Conservation (phyloP, 2,888 invertebrate genomes). For the Ophonus ardosiacus region DNA sequence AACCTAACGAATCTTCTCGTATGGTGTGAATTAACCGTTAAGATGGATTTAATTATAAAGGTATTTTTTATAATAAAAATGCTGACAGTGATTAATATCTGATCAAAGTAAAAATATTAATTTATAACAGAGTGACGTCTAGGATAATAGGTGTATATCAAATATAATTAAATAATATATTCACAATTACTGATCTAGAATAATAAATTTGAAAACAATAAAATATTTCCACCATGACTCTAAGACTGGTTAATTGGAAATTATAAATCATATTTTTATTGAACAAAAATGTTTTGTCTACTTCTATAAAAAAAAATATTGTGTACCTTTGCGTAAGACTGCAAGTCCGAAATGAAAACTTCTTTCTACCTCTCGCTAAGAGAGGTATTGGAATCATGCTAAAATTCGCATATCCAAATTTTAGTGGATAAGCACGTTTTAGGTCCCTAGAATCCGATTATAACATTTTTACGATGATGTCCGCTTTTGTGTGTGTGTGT, state of each 20-base stretch:
- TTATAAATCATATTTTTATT: neutral
- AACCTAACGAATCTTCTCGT: neutral
- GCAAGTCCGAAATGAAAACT: no score
- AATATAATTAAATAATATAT: slow-evolving; percentile 29
- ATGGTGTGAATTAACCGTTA: slow-evolving; percentile 26
- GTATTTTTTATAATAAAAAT: slow-evolving; percentile 9
- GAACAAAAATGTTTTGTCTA: neutral
- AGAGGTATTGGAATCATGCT: no score
- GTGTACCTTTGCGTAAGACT: no score
- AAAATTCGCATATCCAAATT: no score
- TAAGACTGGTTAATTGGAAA: neutral
- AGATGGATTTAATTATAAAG: slow-evolving; percentile 27
- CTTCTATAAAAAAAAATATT: no score
- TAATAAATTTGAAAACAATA: neutral
- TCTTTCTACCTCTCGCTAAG: no score
- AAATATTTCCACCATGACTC: neutral
- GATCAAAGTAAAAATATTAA: slow-evolving; percentile 16
- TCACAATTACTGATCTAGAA: neutral
- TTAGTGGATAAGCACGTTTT: no score
- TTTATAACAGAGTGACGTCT: slow-evolving; percentile 13
- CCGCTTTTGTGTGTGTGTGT: no score
- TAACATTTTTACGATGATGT: no score
- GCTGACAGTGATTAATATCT: slow-evolving; percentile 45
- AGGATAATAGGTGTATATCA: slow-evolving; percentile 4
- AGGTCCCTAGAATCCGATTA: no score